Evolutionary conservation across 2,888 invertebrate species (phyloP), one percentile per base, ranked within the genome.

Genomic region (Herminia tarsipennalis): DNA sequence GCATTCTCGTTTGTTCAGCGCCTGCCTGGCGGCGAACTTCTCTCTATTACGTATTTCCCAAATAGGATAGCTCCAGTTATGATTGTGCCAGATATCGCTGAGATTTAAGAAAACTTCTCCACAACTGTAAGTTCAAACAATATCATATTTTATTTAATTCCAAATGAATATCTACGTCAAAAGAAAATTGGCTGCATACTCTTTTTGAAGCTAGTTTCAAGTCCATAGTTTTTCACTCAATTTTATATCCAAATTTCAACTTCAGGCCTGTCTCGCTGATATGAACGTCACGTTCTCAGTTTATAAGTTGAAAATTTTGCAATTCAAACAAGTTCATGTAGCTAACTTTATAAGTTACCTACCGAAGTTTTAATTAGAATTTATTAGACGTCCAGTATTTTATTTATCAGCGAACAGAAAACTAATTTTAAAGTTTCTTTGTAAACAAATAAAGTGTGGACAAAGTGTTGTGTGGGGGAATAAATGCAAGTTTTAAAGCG

Each of bases 11-110:
- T 73, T 64, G 54, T 66, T 53, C 65, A 76, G 81, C 83, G 86
- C 78, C 84, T 71, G 78, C 67, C 73, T 80, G 85, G 81, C 85
- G 84, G 81, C 76, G 61, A 82, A 83, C 79, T 81, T 81, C 71
- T 66, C 73, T 75, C 74, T 75, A 81, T 79, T 76, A 76, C 78
- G 69, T 76, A 81, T 79, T 76, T 76, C 76, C 73, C 73, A 80
- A 86, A 82, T 83, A 80, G 78, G 71, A 80, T 79, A 70, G 74
- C 73, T 72, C 72, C 66, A 62, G 78, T 77, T 83, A 83, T 82
- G 76, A 83, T 76, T 67, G 71, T 67, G 62, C 66, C 55, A 60
- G 61, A 69, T 70, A 70, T 73, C 67, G 66, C 60, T 45, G 71
- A 69, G 76, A 78, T 79, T 79, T 71, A 63, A 56, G 61, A 71